Evolutionary conservation across 2,888 invertebrate species (phyloP), one percentile per base, ranked within the genome.

Genomic region (Ypsolopha scabrella): DNA sequence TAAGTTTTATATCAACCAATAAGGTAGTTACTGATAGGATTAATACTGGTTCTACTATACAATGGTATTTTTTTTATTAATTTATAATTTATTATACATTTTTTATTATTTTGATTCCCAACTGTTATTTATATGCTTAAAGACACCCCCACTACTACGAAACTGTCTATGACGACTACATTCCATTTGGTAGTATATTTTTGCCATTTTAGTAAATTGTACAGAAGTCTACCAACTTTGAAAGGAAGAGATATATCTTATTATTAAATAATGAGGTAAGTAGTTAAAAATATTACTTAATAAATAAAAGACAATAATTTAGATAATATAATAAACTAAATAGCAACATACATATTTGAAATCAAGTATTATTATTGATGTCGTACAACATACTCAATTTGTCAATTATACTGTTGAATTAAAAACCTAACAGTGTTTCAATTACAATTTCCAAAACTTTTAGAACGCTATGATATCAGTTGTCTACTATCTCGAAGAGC

Each of bases 331-430:
- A 11, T 14, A 13, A 80, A 79, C 65, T 74, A 74, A 62, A 55
- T 61, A 56, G 61, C 58, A 54, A 41, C 48, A 45, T 49, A 54
- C 50, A 35, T 48, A 54, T 41, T 44, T 41, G 14, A 43, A 33
- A 48, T 52, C 48, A 54, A 48, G 52, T 41, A 52, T 50, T 52
- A 54, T 60, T 66, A 64, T 68, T 63, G 60, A 65, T 70, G 70
- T 73, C 72, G 69, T 71, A 61, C 60, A 24, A 3, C 4, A 4
- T 67, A 65, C n/a, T 14, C 10, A 35, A 38, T 14, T 13, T 65
- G 75, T 76, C 74, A 80, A 74, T 81, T 80, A 75, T 71, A 72
- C 54, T 76, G 70, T 78, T 76, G 64, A 70, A 60, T 60, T n/a
- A 45, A 33, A 24, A 33, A 45, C 34, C 10, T 14, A 24, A 24